Evolutionary conservation across 2,113 vertebrate genomes (phyloP).

Genomic region (Ptyas mucosa): DNA sequence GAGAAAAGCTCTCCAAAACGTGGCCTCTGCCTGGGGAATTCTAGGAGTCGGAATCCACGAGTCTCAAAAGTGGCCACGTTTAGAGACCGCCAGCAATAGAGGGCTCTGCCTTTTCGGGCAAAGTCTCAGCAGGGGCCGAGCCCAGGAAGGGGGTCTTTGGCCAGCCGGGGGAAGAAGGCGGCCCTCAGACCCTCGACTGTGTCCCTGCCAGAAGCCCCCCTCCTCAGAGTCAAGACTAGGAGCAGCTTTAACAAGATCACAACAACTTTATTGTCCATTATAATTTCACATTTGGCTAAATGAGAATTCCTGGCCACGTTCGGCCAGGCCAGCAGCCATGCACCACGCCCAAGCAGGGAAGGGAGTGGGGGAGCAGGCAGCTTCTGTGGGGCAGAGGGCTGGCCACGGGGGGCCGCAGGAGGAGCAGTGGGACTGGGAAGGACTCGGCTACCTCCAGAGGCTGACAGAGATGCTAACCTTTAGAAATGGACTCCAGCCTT

Average conservation of each 20-base stretch:
- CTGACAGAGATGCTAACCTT: background rate
- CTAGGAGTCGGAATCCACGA: background rate
- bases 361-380: background rate
- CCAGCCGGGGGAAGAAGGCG: background rate
- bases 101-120: too few relatives aligned
- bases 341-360: constrained; percentile 13
- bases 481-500: background rate
- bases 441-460: background rate
- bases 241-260: background rate
- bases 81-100: too few relatives aligned
- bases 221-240: background rate
- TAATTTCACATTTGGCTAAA: constrained; percentile 4
- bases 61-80: background rate
- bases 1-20: too few relatives aligned
- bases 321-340: constrained; percentile 2
- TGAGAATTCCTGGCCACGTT: background rate
- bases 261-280: constrained; percentile 18
- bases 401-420: background rate
- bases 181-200: background rate
- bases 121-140: background rate
- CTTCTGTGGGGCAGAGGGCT: background rate
- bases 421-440: background rate
- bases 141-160: background rate
- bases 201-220: background rate
- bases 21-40: background rate